Base-by-base conservation (phyloP, 2,113 vertebrate species). In the Campylomormyrus numenius region DNA sequence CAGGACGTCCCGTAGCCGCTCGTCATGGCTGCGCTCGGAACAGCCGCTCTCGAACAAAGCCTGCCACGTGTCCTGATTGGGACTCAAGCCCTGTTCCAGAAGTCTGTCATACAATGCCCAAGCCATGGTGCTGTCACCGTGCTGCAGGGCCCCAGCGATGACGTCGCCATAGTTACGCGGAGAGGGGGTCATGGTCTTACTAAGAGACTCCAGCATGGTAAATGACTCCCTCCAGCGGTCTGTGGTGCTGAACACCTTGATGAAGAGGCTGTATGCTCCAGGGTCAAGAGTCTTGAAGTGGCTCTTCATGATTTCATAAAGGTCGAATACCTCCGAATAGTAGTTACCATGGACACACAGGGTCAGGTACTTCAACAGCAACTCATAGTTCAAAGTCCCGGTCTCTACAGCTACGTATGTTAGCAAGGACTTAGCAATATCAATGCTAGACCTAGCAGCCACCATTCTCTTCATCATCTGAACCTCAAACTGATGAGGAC, bases 361-460 rank as follows among this genome's bases (percentile, higher is more conserved):
- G 0, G 91, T 89, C 91, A 99, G 95, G 90, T 98, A 99, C 83
- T 90, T 96, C 45, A 98, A 87, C 17, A 99, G 91, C 46, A 98
- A 88, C 74, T 93, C 91, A 89, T 99, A 99, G 0, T 95, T 87
- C 89, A 99, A 52, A 0, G 97, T 97, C 88, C 96, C 96, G 0
- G 94, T 93, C 84, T 96, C 96, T 39, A 91, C 92, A 24, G 97
- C 97, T 31, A 97, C 93, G 74, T 96, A 96, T 46, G 94, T 95
- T 92, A 99, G 93, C 70, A 99, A 93, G 85, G 98, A 99, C 93
- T 98, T 99, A 13, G 96, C 97, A 13, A 97, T 93, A 90, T 97
- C 93, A 58, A 97, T 3, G 27, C 97, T 91, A n/a, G 94, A 93
- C 27, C 89, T 88, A 1, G 10, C 77, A 0, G 0, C 39, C 7